These are phyloP conservation scores for Protosalanx chinensis DNA, from an alignment of 2,797 vertebrate species.

Conservation along the genomic window DNA sequence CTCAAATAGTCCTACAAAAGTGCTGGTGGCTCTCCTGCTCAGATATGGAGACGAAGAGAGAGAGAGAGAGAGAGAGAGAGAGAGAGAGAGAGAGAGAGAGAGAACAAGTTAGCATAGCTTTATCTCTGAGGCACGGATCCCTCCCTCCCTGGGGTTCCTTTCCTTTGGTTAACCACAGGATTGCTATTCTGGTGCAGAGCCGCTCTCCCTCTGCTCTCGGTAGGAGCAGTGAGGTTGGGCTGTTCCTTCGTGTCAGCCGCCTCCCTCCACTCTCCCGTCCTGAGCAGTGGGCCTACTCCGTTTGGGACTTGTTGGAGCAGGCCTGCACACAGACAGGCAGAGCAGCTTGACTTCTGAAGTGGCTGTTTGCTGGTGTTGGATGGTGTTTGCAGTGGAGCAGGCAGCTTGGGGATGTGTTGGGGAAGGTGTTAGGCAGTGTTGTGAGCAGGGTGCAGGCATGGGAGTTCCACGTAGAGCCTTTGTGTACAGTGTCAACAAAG, in stretches of 20 bases:
- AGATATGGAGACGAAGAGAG: background rate
- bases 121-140: slow-evolving; percentile 1
- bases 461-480: background rate
- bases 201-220: background rate
- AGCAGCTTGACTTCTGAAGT: background rate
- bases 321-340: background rate
- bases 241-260: background rate
- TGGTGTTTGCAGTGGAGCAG: background rate
- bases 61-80: background rate
- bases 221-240: background rate
- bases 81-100: background rate
- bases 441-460: background rate
- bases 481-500: slow-evolving; percentile 4
- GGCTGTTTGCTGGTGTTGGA: background rate
- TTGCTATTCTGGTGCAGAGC: background rate
- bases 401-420: background rate
- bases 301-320: background rate
- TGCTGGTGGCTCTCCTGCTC: background rate
- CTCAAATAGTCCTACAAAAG: background rate
- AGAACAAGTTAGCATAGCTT: background rate
- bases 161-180: slow-evolving; percentile 15
- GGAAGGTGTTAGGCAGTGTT: background rate
- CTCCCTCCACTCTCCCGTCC: slow-evolving; percentile 7
- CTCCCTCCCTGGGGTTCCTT: slow-evolving; percentile 4
- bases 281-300: background rate